Evolutionary conservation across 2,113 vertebrate species (phyloP).

Genomic region (Ciconia maguari): DNA sequence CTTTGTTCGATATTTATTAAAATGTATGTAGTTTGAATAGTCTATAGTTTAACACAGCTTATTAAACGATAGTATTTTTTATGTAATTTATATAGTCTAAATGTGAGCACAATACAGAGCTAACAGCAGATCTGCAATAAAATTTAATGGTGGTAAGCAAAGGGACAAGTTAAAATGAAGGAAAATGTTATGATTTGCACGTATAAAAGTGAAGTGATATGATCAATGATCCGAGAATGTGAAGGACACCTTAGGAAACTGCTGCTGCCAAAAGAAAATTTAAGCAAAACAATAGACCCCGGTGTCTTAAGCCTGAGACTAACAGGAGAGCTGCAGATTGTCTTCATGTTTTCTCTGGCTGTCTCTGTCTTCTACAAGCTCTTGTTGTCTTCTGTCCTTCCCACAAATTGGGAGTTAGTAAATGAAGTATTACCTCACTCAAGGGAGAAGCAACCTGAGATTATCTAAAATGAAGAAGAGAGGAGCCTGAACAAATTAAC

Average conservation of each 20-base stretch:
- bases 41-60: neutral
- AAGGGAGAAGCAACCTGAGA: neutral
- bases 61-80: neutral
- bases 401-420: neutral
- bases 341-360: neutral
- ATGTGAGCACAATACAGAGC: neutral
- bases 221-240: neutral
- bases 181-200: neutral
- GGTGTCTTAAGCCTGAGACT: neutral
- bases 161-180: neutral
- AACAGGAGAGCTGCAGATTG: neutral
- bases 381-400: neutral
- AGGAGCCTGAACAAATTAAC: neutral
- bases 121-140: neutral
- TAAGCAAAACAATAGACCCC: neutral
- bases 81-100: neutral
- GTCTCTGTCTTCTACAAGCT: neutral
- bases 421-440: constrained; percentile 4
- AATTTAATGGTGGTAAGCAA: neutral
- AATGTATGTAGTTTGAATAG: neutral
- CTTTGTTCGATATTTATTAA: neutral
- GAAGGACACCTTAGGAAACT: neutral
- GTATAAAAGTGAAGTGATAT: neutral
- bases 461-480: constrained; percentile 28
- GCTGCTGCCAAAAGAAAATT: neutral